phyloP scores from a whole-genome alignment of 2,888 invertebrate species.

The Drepana falcataria region DNA sequence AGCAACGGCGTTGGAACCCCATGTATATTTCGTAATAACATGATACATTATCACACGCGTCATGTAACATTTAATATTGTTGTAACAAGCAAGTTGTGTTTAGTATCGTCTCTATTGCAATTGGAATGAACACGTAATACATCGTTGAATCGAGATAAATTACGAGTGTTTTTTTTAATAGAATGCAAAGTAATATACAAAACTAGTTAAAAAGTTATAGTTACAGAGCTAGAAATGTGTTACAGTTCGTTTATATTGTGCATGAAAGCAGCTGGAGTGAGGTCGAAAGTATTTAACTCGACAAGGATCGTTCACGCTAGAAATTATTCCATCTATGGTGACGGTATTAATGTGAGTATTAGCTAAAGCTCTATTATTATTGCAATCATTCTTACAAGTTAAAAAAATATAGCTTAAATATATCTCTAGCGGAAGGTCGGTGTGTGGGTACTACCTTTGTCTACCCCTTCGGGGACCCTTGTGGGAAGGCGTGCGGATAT shows the following conservation, averaged over 20 bases:
- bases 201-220: constrained; percentile 1
- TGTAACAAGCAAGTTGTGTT: constrained; percentile 25
- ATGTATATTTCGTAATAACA: constrained; percentile 23
- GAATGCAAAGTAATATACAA: constrained; percentile 1
- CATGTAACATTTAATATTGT: constrained; percentile 30
- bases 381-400: background rate
- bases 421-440: too few species aligned
- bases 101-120: constrained; percentile 29
- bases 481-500: too few species aligned
- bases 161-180: background rate
- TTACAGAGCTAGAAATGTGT: constrained; percentile 34
- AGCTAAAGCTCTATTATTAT: too few species aligned
- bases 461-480: too few species aligned
- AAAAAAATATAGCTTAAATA: background rate
- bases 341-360: constrained; percentile 40
- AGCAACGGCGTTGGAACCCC: constrained; percentile 9
- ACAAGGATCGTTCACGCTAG: constrained; percentile 26
- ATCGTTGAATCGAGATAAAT: background rate
- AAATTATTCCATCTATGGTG: constrained; percentile 48
- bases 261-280: constrained; percentile 31
- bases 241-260: constrained; percentile 41
- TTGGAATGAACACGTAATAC: constrained; percentile 8
- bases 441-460: too few species aligned
- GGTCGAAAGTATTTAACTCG: constrained; percentile 19
- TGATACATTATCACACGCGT: constrained; percentile 37